phyloP scores from a whole-genome alignment of 2,797 vertebrate species.

The Melanotaenia maccullochi region DNA sequence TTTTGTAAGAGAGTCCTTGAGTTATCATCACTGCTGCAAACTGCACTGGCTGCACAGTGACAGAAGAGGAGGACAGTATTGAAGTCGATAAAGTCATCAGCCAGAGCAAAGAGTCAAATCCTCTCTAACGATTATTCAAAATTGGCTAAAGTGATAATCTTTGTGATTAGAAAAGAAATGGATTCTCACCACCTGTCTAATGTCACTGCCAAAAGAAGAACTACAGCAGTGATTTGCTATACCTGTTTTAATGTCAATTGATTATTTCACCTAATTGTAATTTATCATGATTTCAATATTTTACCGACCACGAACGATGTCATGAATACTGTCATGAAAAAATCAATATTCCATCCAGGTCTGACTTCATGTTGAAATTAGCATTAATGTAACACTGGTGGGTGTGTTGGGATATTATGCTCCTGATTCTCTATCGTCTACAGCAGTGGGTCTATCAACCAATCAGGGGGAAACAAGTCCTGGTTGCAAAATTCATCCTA shows the following conservation, averaged over 20 bases:
- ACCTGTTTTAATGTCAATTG: constrained; percentile 26
- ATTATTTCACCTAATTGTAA: constrained; percentile 7
- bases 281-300: constrained; percentile 44
- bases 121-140: constrained; percentile 55
- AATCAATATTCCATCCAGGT: constrained; percentile 26
- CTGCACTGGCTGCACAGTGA: constrained; percentile 8
- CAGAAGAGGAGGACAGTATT: constrained; percentile 16
- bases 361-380: constrained; percentile 27
- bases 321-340: constrained; percentile 2
- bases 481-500: no score
- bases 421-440: no score
- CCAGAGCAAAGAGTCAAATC: constrained; percentile 39
- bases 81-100: constrained; percentile 57
- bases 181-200: constrained; percentile 14
- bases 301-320: constrained; percentile 17
- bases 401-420: neutral
- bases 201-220: neutral
- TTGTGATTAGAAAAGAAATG: constrained; percentile 49
- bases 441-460: no score
- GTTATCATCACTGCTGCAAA: neutral
- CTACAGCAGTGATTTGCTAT: neutral
- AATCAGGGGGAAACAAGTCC: no score
- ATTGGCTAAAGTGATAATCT: constrained; percentile 41
- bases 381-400: constrained; percentile 1
- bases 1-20: neutral